A percentile compares a stretch with the other conserved stretches of the same genome.
Conservation (phyloP, 2,888 invertebrate species). For the Drosophila atripex region DNA sequence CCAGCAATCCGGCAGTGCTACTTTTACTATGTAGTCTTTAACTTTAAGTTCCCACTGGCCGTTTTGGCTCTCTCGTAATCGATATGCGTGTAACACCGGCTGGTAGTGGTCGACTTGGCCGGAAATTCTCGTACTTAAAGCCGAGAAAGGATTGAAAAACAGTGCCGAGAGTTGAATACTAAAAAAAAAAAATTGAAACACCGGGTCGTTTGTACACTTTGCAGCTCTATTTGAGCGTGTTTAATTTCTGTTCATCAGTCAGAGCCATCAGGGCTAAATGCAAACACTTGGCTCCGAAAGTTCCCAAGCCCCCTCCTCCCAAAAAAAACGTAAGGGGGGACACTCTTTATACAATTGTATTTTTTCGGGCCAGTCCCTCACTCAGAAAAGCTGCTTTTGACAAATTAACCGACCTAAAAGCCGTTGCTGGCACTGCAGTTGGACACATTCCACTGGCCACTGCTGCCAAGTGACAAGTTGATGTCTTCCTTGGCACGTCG, state of each 20-base stretch:
- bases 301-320: constrained; percentile 13
- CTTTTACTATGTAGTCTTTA: constrained; percentile 38
- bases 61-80: constrained; percentile 55
- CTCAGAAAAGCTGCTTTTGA: constrained; percentile 45
- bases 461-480: constrained; percentile 64
- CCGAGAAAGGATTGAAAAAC: constrained; percentile 22
- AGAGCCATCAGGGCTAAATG: constrained; percentile 52
- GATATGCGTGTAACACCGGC: constrained; percentile 69
- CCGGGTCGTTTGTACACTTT: constrained; percentile 17
- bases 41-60: constrained; percentile 11
- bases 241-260: constrained; percentile 71
- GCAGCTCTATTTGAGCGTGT: constrained; percentile 75
- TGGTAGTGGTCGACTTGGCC: constrained; percentile 47
- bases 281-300: constrained; percentile 59
- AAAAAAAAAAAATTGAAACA: constrained; percentile 6
- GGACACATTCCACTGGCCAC: constrained; percentile 7
- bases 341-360: constrained; percentile 56
- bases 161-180: constrained; percentile 4
- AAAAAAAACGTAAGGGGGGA: constrained; percentile 14
- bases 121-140: constrained; percentile 61
- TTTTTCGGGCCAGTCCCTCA: constrained; percentile 9
- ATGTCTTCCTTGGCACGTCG: constrained; percentile 64
- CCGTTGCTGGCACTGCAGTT: constrained; percentile 22
- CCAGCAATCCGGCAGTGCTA: constrained; percentile 14
- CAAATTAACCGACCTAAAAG: constrained; percentile 70